Evolutionary conservation across 2,797 vertebrate species (phyloP), one percentile per base, ranked within the genome.

Genomic region (Pangasius mekongensis): DNA sequence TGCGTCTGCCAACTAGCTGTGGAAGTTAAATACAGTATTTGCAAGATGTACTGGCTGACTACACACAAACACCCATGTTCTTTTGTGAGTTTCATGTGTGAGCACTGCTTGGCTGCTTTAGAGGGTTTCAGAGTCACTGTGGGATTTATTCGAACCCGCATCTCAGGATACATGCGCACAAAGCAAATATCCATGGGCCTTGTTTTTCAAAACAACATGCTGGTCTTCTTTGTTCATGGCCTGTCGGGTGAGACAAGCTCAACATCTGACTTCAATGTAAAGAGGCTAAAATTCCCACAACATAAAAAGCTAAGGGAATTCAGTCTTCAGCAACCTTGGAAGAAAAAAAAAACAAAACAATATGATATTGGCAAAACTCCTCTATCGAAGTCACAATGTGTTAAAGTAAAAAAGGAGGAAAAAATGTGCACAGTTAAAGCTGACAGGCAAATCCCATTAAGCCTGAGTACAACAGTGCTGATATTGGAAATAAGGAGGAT

Each of bases 351-450:
- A 86, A 81, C 78, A 86, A 92, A 87, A 87, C 87, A 81, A 14
- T 90, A 90, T 89, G 88, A 93, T 90, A 91, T 89, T 92, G 87
- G 92, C 90, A 92, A 91, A 66, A 92, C 91, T 93, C 91, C 89
- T 90, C 90, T 86, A 92, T 84, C 64, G 91, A 94, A 92, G 91
- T 94, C 89, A 54, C 76, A 87, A 73, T 85, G 67, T 71, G 60
- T 62, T 73, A 87, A 80, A 30, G 8, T 27, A 64, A 86, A 81
- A 77, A 49, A 83, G 33, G 64, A 84, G 36, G 64, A 94, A 93
- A 93, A 92, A 93, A 92, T 89, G 77, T 87, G 30, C 89, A 90
- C 86, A 88, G 90, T 93, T 93, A 92, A 95, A 93, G 92, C 90
- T 89, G 91, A 89, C 92, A 92, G 93, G 92, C 93, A 90, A 90